Percentiles rank a stretch among this genome's conserved stretches.
Conservation (phyloP, 2,797 vertebrate genomes). For the Podarcis lilfordi region DNA sequence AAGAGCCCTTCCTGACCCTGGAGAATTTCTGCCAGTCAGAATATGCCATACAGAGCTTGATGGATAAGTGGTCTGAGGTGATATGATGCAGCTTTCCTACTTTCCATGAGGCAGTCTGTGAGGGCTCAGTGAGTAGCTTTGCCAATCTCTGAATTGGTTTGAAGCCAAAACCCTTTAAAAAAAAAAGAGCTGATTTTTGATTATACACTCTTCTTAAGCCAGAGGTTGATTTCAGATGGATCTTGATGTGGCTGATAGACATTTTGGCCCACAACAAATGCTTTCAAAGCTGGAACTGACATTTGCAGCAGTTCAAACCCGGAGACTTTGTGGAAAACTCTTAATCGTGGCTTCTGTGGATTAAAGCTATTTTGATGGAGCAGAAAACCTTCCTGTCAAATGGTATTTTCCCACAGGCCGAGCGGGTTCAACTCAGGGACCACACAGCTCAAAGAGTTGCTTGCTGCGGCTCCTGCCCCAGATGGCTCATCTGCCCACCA, state of each 20-base stretch:
- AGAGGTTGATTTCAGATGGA: neutral
- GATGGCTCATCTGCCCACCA: neutral
- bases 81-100: neutral
- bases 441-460: neutral
- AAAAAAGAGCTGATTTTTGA: neutral
- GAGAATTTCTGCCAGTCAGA: no score
- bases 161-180: neutral
- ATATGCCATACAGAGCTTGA: no score
- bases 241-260: neutral
- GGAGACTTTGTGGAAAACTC: neutral
- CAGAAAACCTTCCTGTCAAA: constrained; percentile 6
- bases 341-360: neutral
- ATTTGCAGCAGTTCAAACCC: constrained; percentile 6
- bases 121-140: neutral
- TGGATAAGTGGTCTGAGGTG: neutral
- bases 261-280: neutral
- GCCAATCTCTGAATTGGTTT: neutral
- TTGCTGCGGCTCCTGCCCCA: neutral
- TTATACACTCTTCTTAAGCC: neutral
- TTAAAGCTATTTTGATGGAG: neutral
- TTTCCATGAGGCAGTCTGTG: neutral
- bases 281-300: neutral
- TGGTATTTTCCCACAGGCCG: neutral
- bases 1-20: no score
- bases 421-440: neutral